Evolutionary conservation across 2,113 vertebrate genomes (phyloP).

Genomic region (Sinocyclocheilus anshuiensis): DNA sequence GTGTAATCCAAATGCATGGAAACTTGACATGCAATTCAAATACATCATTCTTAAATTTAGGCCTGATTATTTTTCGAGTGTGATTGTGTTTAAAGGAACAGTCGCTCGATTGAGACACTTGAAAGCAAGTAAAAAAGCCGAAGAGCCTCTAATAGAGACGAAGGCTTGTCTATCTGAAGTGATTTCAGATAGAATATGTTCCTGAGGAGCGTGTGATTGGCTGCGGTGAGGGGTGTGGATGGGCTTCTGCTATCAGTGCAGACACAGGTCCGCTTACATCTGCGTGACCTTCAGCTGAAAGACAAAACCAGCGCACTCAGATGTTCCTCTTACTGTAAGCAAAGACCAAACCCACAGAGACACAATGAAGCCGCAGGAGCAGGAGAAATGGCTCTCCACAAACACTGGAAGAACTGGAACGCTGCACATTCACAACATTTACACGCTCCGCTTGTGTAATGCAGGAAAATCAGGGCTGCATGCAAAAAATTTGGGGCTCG

Average conservation of each 20-base stretch:
- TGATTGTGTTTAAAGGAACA: no score
- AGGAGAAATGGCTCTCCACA: not conserved
- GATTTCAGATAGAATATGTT: not conserved
- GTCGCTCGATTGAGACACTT: not conserved
- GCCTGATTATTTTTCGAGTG: not conserved
- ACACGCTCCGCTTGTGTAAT: not conserved
- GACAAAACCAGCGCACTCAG: conserved; percentile 68
- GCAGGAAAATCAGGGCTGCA: no score
- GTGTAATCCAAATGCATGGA: not conserved
- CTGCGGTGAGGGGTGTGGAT: conserved; percentile 33
- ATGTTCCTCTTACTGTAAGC: conserved; percentile 76
- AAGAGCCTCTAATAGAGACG: not conserved
- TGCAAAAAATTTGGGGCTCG: no score
- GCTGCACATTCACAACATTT: not conserved
- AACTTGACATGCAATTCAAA: not conserved
- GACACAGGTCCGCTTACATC: conserved; percentile 69
- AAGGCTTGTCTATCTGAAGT: not conserved
- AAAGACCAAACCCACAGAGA: conserved; percentile 61
- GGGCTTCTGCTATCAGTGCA: conserved; percentile 56
- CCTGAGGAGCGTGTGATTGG: conserved; percentile 22
- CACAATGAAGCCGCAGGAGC: conserved; percentile 1
- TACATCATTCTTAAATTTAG: not conserved
- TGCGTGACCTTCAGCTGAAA: conserved; percentile 80
- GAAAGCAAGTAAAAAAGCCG: not conserved
- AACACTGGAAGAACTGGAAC: conserved; percentile 4